Conservation (phyloP, 2,888 invertebrate species). For the Drosophila dives region DNA sequence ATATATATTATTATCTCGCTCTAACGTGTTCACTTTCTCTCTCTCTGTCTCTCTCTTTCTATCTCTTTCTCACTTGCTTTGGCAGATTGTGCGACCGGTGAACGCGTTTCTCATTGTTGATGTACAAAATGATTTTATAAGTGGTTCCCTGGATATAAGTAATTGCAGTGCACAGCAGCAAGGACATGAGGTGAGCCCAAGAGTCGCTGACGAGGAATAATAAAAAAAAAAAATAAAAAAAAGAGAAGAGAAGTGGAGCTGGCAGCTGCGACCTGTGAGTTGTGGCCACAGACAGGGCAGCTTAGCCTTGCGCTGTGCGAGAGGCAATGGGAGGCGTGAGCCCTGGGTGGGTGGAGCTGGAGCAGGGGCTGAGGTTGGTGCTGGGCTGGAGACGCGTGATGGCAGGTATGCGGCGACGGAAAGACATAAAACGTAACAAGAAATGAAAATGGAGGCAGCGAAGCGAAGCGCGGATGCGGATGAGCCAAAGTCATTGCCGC, state of each 20-base stretch:
- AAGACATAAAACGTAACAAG: constrained; percentile 78
- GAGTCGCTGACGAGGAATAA: constrained; percentile 29
- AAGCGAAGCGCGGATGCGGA: constrained; percentile 50
- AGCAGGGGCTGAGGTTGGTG: no score
- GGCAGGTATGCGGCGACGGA: constrained; percentile 68
- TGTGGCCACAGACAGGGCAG: constrained; percentile 68
- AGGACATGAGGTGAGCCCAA: constrained; percentile 89
- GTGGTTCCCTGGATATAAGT: constrained; percentile 96
- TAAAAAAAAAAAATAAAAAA: constrained; percentile 1
- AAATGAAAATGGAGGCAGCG: constrained; percentile 78
- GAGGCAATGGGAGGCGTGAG: neutral
- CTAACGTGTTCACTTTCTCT: constrained; percentile 56
- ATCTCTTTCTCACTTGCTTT: constrained; percentile 59
- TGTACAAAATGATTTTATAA: constrained; percentile 99
- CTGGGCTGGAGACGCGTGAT: neutral
- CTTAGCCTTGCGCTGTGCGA: constrained; percentile 43
- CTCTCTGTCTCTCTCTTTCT: constrained; percentile 3
- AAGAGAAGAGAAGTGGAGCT: constrained; percentile 26
- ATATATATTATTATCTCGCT: constrained; percentile 33
- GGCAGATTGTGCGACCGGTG: constrained; percentile 92
- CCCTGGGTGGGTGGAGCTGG: neutral
- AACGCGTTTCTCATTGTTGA: constrained; percentile 97
- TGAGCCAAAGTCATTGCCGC: constrained; percentile 76
- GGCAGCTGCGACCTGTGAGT: constrained; percentile 49
- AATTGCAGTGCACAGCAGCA: constrained; percentile 96